Base-by-base conservation (phyloP, 1,140 invertebrate species). In the Holotrichia oblita region DNA sequence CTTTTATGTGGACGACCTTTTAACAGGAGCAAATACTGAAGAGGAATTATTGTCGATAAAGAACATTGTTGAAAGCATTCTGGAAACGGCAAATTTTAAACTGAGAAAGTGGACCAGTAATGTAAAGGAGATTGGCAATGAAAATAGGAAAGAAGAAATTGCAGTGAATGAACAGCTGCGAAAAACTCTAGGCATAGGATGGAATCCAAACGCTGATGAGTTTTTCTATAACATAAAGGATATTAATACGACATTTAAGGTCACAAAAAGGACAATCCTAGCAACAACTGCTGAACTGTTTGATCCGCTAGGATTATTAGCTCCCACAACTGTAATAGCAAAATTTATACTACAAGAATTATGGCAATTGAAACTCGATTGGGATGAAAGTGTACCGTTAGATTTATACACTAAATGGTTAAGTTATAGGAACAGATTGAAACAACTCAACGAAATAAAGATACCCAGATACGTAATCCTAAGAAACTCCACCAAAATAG, bases 321-420 rank as follows among this genome's bases (percentile, higher is more conserved):
- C 75, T 0, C 86, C 85, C 9, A 61, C 84, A 0, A 82, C 81
- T 9, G 77, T 87, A 9, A 69, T 17, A 6, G 82, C 81, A 0
- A 87, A 87, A 80, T 77, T 85, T 0, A 77, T 87, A 6, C 81
- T 87, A 20, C 86, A 87, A 78, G 76, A 80, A 22, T 8, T 87
- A 0, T 85, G 85, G 84, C 76, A 80, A 59, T 1, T 40, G 20
- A 75, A 81, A 40, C 55, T 83, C 7, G 82, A 80, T 12, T 88
- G 86, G 85, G 86, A 88, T 59, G 76, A 83, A 76, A 42, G 69
- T 12, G 6, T 84, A 17, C 77, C 82, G 6, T 14, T 42, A 42
- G 73, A 81, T 2, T 48, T 82, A 9, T 34, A 81, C 24, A 76
- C 48, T 3, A 24, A 24, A 20, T 86, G 84, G 85, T 20, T 8